Evolutionary conservation across 2,113 vertebrate species (phyloP), one percentile per base, ranked within the genome.

Genomic region (Shinisaurus crocodilurus): DNA sequence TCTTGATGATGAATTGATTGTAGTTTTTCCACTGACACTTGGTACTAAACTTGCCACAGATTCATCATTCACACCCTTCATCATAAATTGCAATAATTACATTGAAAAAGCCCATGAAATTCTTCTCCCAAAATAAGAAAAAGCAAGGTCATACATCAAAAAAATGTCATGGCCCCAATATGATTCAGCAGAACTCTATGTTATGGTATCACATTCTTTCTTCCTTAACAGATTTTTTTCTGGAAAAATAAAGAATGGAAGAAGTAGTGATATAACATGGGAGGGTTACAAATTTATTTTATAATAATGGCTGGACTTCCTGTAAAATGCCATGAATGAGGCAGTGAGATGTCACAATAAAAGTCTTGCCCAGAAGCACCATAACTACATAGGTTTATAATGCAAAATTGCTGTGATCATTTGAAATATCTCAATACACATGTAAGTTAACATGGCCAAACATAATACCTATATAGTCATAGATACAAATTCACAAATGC

Each of bases 11-110:
- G 91, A 84, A 91, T 69, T 88, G 20, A 88, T 50, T 77, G 85
- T 12, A 87, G 63, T 37, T 91, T 85, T 85, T 80, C 80, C 57
- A 88, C 74, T 80, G 82, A 80, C 81, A 85, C 86, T 91, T 85
- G 74, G 63, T 72, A 80, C 63, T 88, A 91, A 80, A 80, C 74
- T 77, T 85, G 48, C 63, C 81, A 80, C 50, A 86, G 87, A 81
- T 88, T 88, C 87, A 88, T 88, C 87, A 88, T 90, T 85, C 83
- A 60, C 74, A 70, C 63, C 72, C 63, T 88, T 86, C 75, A 79
- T 45, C 57, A 90, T 86, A 79, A 72, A 86, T 80, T 90, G 82
- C 72, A 88, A 91, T 79, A 91, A 85, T 91, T 88, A 88, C 74
- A 70, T 5, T 83, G 86, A 43, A 86, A 86, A 77, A 84, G 25